Evolutionary conservation across 2,113 vertebrate species (phyloP).

Genomic region (Leuciscus idus): DNA sequence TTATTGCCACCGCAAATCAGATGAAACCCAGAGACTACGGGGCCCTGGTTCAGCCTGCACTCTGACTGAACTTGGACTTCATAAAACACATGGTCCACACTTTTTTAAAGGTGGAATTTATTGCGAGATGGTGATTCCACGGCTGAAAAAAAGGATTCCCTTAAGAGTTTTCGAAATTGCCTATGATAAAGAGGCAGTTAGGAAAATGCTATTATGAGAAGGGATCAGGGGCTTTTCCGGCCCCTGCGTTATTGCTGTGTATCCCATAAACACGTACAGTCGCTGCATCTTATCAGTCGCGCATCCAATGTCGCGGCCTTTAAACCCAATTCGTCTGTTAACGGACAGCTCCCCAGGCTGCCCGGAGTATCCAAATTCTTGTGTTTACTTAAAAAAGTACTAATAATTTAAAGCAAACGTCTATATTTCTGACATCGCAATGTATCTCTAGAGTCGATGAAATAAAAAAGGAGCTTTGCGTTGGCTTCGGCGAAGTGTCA

Average conservation of each 20-base stretch:
- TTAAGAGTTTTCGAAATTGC: slow-evolving; percentile 86
- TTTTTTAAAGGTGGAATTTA: slow-evolving; percentile 79
- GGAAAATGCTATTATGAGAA: slow-evolving; percentile 84
- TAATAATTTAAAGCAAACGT: slow-evolving; percentile 57
- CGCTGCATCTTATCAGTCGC: slow-evolving; percentile 71
- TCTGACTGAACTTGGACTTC: slow-evolving; percentile 96
- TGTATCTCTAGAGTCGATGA: slow-evolving; percentile 52
- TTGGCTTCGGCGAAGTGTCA: slow-evolving; percentile 68
- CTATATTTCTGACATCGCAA: slow-evolving; percentile 57
- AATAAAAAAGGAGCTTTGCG: slow-evolving; percentile 48
- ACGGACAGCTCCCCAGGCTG: slow-evolving; percentile 59
- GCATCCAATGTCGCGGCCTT: slow-evolving; percentile 65
- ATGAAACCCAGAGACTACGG: slow-evolving; percentile 90
- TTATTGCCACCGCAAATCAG: slow-evolving; percentile 95
- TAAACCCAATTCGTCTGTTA: slow-evolving; percentile 68
- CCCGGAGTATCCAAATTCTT: slow-evolving; percentile 58
- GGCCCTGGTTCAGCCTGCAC: slow-evolving; percentile 87
- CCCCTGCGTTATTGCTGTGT: slow-evolving; percentile 47
- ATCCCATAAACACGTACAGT: slow-evolving; percentile 58
- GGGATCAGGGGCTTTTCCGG: slow-evolving; percentile 65
- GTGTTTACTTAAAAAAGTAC: slow-evolving; percentile 63
- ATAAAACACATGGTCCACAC: slow-evolving; percentile 83
- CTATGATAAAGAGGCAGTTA: slow-evolving; percentile 84
- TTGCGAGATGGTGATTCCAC: slow-evolving; percentile 89
- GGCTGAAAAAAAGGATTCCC: slow-evolving; percentile 79